Conservation (phyloP, 1,140 invertebrate species). For the Chymomyza costata region DNA sequence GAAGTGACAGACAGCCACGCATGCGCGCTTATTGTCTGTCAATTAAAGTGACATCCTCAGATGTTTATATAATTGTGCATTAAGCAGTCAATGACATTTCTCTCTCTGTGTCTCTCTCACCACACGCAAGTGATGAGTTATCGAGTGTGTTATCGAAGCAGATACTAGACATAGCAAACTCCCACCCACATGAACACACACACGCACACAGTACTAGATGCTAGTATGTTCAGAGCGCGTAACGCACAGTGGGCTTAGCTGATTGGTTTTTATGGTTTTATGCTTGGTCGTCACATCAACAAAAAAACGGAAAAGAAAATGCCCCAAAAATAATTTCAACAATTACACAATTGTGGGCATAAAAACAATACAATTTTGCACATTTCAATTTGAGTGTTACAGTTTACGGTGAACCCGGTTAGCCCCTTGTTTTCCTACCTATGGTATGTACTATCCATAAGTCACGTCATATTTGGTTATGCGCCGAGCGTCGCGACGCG, state of each 20-base stretch:
- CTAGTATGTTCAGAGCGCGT: too few relatives aligned
- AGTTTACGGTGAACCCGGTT: slow-evolving; percentile 3
- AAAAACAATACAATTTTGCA: slow-evolving; percentile 42
- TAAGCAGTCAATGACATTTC: slow-evolving; percentile 45
- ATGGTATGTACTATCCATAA: too few relatives aligned
- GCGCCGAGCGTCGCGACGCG: slow-evolving; percentile 19
- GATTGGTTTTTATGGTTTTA: too few relatives aligned
- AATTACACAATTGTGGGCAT: slow-evolving; percentile 40
- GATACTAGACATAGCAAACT: too few relatives aligned
- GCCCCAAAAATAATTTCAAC: slow-evolving; percentile 12
- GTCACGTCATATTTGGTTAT: slow-evolving; percentile 26
- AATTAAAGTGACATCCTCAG: slow-evolving; percentile 23
- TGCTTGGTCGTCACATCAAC: too few relatives aligned
- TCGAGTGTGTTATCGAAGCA: too few relatives aligned
- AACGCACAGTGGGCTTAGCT: too few relatives aligned
- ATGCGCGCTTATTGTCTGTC: slow-evolving; percentile 1
- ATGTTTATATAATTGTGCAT: slow-evolving; percentile 31
- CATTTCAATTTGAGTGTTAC: slow-evolving; percentile 17
- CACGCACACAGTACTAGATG: too few relatives aligned
- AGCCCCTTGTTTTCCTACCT: too few relatives aligned
- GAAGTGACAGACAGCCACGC: neutral
- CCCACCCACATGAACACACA: too few relatives aligned
- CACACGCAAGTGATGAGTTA: too few relatives aligned
- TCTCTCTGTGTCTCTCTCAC: neutral
- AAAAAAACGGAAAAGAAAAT: too few relatives aligned